Evolutionary conservation across 2,888 invertebrate genomes (phyloP).

Genomic region (Ariolimax columbianus): DNA sequence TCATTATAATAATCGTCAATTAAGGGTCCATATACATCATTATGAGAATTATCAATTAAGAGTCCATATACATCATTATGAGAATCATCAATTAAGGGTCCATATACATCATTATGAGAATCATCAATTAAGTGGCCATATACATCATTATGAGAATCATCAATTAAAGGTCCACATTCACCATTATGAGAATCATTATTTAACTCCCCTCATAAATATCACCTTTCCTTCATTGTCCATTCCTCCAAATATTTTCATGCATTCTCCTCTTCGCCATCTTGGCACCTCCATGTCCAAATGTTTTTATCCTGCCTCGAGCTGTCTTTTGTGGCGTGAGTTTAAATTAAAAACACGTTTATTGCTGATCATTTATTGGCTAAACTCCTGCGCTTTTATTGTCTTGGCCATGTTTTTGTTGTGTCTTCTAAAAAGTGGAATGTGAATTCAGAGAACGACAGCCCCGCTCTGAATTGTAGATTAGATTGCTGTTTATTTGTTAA

Average conservation of each 20-base stretch:
- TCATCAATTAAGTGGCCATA: too few relatives aligned
- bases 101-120: too few relatives aligned
- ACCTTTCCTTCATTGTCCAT: background rate
- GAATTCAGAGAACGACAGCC: background rate
- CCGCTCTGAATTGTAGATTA: background rate
- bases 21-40: too few relatives aligned
- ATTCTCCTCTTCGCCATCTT: background rate
- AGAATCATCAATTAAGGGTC: too few relatives aligned
- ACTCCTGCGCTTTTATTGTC: constrained; percentile 4
- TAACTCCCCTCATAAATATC: too few relatives aligned
- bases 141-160: too few relatives aligned
- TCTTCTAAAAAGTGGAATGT: background rate
- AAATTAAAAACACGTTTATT: constrained; percentile 8
- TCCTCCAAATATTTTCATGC: background rate
- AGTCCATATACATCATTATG: too few relatives aligned
- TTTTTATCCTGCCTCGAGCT: background rate
- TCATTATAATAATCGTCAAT: too few relatives aligned
- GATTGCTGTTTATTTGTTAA: background rate
- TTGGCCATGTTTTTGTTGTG: background rate
- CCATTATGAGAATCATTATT: too few relatives aligned
- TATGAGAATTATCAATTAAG: too few relatives aligned
- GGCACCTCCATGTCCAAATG: background rate
- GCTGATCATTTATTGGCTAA: background rate
- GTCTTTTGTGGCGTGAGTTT: background rate
- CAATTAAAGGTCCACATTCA: too few relatives aligned